These are phyloP conservation scores for Anoplophora glabripennis DNA, from an alignment of 1,140 invertebrate genomes.

Conservation along the genomic window DNA sequence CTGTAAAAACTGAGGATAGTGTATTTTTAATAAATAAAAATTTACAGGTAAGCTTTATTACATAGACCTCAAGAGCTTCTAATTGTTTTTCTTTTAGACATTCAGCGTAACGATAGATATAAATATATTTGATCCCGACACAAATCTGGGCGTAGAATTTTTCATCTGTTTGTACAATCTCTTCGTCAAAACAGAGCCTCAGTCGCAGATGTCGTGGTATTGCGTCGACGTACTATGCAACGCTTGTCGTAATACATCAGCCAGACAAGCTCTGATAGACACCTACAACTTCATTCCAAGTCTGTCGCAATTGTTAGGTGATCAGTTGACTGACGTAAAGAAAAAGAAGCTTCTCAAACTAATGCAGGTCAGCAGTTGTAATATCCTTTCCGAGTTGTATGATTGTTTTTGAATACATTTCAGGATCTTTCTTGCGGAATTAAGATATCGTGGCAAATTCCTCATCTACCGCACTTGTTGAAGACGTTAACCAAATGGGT, in stretches of 20 bases:
- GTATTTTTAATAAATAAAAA: not conserved
- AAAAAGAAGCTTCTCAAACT: conserved; percentile 54
- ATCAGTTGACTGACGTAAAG: conserved; percentile 54
- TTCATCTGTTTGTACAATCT: conserved; percentile 56
- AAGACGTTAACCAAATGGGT: conserved; percentile 61
- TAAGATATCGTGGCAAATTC: conserved; percentile 68
- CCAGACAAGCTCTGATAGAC: conserved; percentile 60
- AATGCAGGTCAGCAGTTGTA: too few species aligned
- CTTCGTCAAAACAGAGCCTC: conserved; percentile 41
- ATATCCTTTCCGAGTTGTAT: too few species aligned
- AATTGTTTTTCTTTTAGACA: conserved; percentile 42
- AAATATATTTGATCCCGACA: conserved; percentile 56
- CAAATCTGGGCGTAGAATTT: conserved; percentile 51
- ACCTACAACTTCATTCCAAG: conserved; percentile 68
- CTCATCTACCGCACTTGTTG: conserved; percentile 62
- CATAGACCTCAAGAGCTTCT: not conserved
- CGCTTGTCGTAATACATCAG: conserved; percentile 58
- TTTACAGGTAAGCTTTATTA: not conserved
- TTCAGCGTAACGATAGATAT: conserved; percentile 52
- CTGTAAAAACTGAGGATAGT: not conserved
- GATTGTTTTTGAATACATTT: too few species aligned
- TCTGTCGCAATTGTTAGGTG: conserved; percentile 57
- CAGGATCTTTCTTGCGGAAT: conserved; percentile 69
- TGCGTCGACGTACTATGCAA: conserved; percentile 60
- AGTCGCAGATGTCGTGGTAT: conserved; percentile 53